These are phyloP conservation scores for Caenorhabditis panamensis DNA, from an alignment of 2,888 invertebrate genomes.

Conservation along the genomic window DNA sequence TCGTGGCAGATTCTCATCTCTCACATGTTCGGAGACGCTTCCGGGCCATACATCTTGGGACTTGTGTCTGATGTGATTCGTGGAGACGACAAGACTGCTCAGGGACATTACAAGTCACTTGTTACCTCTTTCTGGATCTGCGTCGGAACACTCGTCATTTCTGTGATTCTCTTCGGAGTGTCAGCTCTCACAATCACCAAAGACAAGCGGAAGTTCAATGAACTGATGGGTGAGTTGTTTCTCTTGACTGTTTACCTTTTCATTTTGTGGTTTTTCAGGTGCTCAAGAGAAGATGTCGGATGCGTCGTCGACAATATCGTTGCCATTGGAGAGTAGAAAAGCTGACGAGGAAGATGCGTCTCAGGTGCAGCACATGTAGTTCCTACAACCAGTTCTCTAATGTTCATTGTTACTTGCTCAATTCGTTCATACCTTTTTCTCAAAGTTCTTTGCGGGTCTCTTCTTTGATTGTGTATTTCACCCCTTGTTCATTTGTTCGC, in stretches of 20 bases:
- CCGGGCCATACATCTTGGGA: conserved; percentile 96
- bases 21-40: conserved; percentile 97
- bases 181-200: conserved; percentile 63
- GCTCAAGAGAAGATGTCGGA: conserved; percentile 9
- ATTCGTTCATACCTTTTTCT: conserved; percentile 30
- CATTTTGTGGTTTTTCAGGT: no score
- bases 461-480: conserved; percentile 33
- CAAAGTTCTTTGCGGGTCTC: conserved; percentile 39
- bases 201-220: conserved; percentile 66
- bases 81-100: conserved; percentile 51
- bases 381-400: background rate
- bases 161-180: conserved; percentile 64
- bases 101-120: conserved; percentile 60
- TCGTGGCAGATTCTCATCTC: conserved; percentile 97
- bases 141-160: conserved; percentile 66
- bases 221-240: conserved; percentile 57
- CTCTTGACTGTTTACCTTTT: no score
- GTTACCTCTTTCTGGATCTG: conserved; percentile 68
- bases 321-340: conserved; percentile 5
- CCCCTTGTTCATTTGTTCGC: conserved; percentile 19
- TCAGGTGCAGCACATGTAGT: conserved; percentile 43
- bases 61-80: conserved; percentile 76
- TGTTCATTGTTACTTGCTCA: conserved; percentile 15
- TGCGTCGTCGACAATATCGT: conserved; percentile 6
- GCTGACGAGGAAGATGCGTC: conserved; percentile 35